Base-by-base conservation (phyloP, 2,797 vertebrate genomes). In the Hafferia zeledoni region DNA sequence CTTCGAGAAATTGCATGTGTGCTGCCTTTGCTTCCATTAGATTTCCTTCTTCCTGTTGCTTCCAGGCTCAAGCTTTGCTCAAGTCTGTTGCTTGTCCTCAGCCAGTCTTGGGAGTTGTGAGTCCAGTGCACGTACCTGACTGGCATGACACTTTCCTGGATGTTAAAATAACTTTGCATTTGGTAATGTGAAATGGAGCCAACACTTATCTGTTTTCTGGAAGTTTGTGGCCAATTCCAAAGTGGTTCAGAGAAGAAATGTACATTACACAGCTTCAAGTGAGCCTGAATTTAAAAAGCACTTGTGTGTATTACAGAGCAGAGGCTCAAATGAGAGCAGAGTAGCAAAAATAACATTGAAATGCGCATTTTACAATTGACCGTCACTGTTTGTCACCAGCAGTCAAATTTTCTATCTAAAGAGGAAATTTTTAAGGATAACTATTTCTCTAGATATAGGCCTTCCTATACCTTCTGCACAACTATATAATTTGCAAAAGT, bases 281-380 rank as follows among this genome's bases (percentile, higher is more conserved):
- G 35, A 71, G 37, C 23, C 85, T 87, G 47, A 56, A 71, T 72
- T 82, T 53, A 20, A 69, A 68, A 87, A 55, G 30, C 39, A 25
- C 47, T 76, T 59, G 30, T 41, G 28, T 65, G 53, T 83, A 11
- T 87, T 65, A 87, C 50, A 71, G 49, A 72, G 31, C 52, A 57
- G 63, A 87, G 61, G 82, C 80, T 79, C 80, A 92, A 92, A 94
- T 65, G 92, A 95, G 94, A 93, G 77, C 52, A 83, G 88, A 90
- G 70, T 33, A 78, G 57, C 81, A 83, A 86, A 94, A 82, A 57
- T 39, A 50, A 28, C 50, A 57, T 6, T 61, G 47, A 89, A 91
- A 87, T 9, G 22, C 27, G 53, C 25, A 7, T 82, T 83, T 71
- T 17, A 1, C 44, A 79, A 35, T n/a, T n/a, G 49, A 27, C n/a